Percentiles rank a stretch among this genome's conserved stretches.
Conservation (phyloP, 2,113 vertebrate genomes). For the Seriola aureovittata region DNA sequence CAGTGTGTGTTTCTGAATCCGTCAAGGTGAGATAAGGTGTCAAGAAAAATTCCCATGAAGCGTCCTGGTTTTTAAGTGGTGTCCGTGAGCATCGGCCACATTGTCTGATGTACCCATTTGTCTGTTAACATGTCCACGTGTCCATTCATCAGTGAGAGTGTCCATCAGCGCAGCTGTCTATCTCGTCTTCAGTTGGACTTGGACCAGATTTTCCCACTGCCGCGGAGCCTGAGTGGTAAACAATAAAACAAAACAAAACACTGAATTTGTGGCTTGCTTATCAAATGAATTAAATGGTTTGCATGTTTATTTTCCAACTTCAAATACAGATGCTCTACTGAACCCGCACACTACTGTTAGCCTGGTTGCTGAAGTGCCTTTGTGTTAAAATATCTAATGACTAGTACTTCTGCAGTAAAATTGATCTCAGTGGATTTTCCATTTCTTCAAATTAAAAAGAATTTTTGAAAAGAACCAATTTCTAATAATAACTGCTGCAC, state of each 20-base stretch:
- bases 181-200: slow-evolving; percentile 91
- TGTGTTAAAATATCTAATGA: slow-evolving; percentile 24
- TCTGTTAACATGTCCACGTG: slow-evolving; percentile 49
- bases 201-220: slow-evolving; percentile 98
- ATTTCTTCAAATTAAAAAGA: slow-evolving; percentile 52
- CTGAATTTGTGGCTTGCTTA: background rate
- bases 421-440: slow-evolving; percentile 50
- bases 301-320: slow-evolving; percentile 31
- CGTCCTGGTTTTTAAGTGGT: slow-evolving; percentile 41
- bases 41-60: slow-evolving; percentile 59
- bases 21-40: slow-evolving; percentile 53
- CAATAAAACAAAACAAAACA: slow-evolving; percentile 23
- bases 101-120: slow-evolving; percentile 45
- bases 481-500: slow-evolving; percentile 58
- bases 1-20: slow-evolving; percentile 54
- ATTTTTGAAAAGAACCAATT: slow-evolving; percentile 43
- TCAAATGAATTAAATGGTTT: slow-evolving; percentile 13
- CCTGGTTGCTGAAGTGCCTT: slow-evolving; percentile 37
- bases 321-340: background rate
- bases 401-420: slow-evolving; percentile 15
- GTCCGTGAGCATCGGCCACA: slow-evolving; percentile 43
- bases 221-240: slow-evolving; percentile 88
- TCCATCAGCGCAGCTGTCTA: slow-evolving; percentile 53
- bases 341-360: slow-evolving; percentile 38
- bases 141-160: slow-evolving; percentile 55